A percentile compares a stretch with the other conserved stretches of the same genome.
Evolutionary conservation across 2,888 invertebrate species (phyloP).

Genomic region (Conchocele bisecta): DNA sequence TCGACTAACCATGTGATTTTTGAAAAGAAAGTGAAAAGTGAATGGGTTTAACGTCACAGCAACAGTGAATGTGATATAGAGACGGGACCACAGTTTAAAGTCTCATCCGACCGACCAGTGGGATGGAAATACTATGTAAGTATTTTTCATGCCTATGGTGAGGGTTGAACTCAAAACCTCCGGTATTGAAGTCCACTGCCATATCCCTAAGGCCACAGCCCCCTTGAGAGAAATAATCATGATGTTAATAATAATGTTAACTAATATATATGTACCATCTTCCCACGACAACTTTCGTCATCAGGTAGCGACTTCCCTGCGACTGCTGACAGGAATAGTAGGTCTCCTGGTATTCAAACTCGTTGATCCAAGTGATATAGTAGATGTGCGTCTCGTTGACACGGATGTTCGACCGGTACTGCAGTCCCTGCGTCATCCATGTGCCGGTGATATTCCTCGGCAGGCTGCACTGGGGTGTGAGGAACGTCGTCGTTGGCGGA

Average conservation of each 20-base stretch:
- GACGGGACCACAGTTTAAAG: too few species aligned
- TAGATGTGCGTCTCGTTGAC: conserved; percentile 98
- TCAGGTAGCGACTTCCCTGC: conserved; percentile 94
- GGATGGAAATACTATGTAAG: too few species aligned
- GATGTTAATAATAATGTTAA: not conserved
- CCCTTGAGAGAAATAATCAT: not conserved
- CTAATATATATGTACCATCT: conserved; percentile 87
- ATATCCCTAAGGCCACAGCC: too few species aligned
- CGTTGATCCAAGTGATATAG: conserved; percentile 97
- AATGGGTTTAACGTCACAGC: too few species aligned
- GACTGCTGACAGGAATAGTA: conserved; percentile 98
- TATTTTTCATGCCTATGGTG: too few species aligned
- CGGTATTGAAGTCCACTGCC: too few species aligned
- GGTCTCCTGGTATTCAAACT: conserved; percentile 87
- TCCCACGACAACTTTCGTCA: conserved; percentile 97
- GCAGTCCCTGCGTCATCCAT: conserved; percentile 97
- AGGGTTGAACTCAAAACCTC: too few species aligned
- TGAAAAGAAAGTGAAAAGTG: too few species aligned
- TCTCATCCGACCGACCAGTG: too few species aligned
- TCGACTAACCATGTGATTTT: too few species aligned
- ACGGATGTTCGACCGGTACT: conserved; percentile 92
- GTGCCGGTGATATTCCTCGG: conserved; percentile 97
- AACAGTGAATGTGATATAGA: too few species aligned
- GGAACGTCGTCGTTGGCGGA: conserved; percentile 69
- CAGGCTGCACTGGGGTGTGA: conserved; percentile 92